phyloP scores from a whole-genome alignment of 2,113 vertebrate genomes.

The Platysteira castanea region DNA sequence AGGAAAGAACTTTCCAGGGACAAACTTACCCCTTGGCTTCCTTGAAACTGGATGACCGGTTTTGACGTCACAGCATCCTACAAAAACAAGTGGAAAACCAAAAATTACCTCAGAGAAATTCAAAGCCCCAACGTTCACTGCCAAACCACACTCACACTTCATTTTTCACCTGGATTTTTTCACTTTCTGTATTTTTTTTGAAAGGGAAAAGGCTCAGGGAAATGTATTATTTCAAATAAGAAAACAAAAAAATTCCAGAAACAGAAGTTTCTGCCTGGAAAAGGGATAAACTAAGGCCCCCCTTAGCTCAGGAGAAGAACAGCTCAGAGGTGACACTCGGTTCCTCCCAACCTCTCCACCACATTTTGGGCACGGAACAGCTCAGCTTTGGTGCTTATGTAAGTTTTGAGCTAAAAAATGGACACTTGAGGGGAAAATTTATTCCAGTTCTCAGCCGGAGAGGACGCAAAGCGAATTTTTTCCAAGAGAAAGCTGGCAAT shows the following conservation, averaged over 20 bases:
- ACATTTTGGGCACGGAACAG: background rate
- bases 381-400: background rate
- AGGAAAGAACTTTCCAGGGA: background rate
- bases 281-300: background rate
- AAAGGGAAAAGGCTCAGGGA: background rate
- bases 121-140: background rate
- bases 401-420: background rate
- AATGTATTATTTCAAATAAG: background rate
- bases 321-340: background rate
- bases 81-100: background rate
- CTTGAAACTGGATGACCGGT: constrained; percentile 91
- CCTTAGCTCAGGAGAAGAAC: background rate
- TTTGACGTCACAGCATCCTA: constrained; percentile 81
- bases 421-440: background rate
- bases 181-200: background rate
- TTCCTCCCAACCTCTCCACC: background rate
- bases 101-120: background rate
- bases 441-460: background rate
- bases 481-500: constrained; percentile 9
- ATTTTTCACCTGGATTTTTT: background rate
- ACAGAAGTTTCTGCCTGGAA: fast-evolving
- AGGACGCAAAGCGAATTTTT: background rate
- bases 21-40: constrained; percentile 93
- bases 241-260: background rate
- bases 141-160: background rate